Evolutionary conservation across 1,140 invertebrate species (phyloP).

Genomic region (Cherax destructor): DNA sequence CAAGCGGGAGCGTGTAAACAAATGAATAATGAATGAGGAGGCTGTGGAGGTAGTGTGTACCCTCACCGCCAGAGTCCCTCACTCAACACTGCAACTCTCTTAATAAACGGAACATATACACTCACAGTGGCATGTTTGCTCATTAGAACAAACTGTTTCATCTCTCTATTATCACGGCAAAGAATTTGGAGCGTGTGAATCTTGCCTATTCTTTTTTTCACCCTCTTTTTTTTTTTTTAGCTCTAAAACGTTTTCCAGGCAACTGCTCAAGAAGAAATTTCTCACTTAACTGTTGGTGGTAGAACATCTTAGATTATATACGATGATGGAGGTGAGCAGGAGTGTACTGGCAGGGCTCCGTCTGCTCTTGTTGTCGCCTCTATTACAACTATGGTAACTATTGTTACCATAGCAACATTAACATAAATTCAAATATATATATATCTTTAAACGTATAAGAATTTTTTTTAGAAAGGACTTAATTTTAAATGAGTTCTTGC

Average conservation of each 20-base stretch:
- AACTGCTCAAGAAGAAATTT: no score
- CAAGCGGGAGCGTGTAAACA: conserved; percentile 9
- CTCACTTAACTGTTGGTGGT: no score
- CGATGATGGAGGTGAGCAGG: no score
- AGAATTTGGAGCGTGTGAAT: neutral
- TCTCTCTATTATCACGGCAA: conserved; percentile 15
- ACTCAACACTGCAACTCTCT: conserved; percentile 13
- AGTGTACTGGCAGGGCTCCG: no score
- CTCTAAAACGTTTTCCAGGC: neutral
- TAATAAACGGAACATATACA: conserved; percentile 39
- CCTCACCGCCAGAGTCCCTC: neutral
- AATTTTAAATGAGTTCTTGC: no score
- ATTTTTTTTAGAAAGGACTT: no score
- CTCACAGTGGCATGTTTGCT: conserved; percentile 29
- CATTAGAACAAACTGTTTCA: conserved; percentile 43
- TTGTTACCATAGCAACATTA: no score
- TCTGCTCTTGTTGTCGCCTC: no score
- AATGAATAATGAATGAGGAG: conserved; percentile 9
- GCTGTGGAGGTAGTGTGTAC: conserved; percentile 1
- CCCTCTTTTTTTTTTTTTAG: neutral
- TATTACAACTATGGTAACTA: no score
- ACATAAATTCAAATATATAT: no score
- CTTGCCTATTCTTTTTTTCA: neutral
- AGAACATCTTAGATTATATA: no score
- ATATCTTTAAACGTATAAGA: no score